Conservation (phyloP, 2,888 invertebrate genomes). For the Chrysolina americana region DNA sequence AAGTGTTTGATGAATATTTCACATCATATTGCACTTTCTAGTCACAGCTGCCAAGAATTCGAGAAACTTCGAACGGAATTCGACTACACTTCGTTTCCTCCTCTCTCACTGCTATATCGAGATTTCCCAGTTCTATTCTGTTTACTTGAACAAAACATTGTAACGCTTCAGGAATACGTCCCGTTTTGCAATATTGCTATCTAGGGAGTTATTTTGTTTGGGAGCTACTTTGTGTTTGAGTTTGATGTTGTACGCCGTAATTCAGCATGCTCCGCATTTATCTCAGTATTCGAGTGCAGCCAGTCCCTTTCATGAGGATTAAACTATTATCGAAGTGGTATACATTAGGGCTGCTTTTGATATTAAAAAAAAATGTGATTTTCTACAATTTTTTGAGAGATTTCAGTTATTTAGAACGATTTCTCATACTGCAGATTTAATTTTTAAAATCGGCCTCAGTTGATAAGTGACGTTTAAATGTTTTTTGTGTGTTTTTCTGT, state of each 20-base stretch:
- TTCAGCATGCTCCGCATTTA: slow-evolving; percentile 16
- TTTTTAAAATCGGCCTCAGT: too few species aligned
- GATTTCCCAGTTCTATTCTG: slow-evolving; percentile 26
- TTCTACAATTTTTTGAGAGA: not conserved
- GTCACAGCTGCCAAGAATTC: too few species aligned
- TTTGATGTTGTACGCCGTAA: slow-evolving; percentile 9
- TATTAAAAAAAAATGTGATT: not conserved
- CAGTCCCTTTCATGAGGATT: not conserved
- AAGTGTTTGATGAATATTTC: too few species aligned
- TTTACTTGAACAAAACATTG: slow-evolving; percentile 29
- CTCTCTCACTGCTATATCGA: not conserved
- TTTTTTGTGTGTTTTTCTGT: too few species aligned
- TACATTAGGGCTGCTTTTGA: not conserved
- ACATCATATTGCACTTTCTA: too few species aligned
- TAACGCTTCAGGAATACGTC: slow-evolving; percentile 20
- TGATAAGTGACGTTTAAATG: too few species aligned
- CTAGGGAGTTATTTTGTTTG: slow-evolving; percentile 35
- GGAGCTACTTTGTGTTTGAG: slow-evolving; percentile 30
- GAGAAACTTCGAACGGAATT: too few species aligned
- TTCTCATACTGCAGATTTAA: too few species aligned
- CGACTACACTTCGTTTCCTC: not conserved
- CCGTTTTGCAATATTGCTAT: slow-evolving; percentile 31
- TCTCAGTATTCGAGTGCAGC: slow-evolving; percentile 11
- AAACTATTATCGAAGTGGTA: not conserved
- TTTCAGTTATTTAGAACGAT: too few species aligned